Evolutionary conservation across 2,113 vertebrate species (phyloP).

Genomic region (Nymphicus hollandicus): DNA sequence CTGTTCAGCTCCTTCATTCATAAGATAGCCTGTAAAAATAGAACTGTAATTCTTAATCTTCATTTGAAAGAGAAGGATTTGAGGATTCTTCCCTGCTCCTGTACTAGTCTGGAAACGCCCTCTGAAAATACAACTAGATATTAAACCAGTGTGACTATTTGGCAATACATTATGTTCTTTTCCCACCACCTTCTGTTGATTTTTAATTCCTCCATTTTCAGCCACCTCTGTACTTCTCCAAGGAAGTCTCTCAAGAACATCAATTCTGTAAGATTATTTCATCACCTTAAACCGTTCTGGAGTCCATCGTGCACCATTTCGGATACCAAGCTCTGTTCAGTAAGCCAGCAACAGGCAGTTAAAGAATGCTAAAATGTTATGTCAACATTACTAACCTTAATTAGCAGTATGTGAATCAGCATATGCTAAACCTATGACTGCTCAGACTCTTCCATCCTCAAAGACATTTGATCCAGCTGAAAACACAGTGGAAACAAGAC

Average conservation of each 20-base stretch:
- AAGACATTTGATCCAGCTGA: not conserved
- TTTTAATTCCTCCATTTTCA: not conserved
- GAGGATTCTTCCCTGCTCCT: not conserved
- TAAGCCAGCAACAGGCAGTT: not conserved
- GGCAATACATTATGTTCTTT: not conserved
- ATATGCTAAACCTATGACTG: not conserved
- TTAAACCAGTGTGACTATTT: not conserved
- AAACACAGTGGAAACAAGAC: not conserved
- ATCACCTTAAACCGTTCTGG: not conserved
- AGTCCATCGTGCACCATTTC: fast-evolving
- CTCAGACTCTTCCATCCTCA: not conserved
- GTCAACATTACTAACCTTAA: not conserved
- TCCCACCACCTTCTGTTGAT: not conserved
- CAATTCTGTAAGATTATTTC: not conserved
- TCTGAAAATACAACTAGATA: not conserved
- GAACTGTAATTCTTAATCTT: conserved; percentile 37
- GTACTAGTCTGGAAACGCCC: not conserved
- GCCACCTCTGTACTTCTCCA: not conserved
- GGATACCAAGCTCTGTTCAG: not conserved
- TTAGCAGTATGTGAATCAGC: not conserved
- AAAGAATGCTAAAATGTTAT: not conserved
- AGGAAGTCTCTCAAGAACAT: not conserved
- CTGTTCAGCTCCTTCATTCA: conserved; percentile 53
- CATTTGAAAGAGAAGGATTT: not conserved
- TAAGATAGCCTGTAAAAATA: conserved; percentile 51